Evolutionary conservation across 2,888 invertebrate species (phyloP), one percentile per base, ranked within the genome.

Genomic region (Sicus ferrugineus): DNA sequence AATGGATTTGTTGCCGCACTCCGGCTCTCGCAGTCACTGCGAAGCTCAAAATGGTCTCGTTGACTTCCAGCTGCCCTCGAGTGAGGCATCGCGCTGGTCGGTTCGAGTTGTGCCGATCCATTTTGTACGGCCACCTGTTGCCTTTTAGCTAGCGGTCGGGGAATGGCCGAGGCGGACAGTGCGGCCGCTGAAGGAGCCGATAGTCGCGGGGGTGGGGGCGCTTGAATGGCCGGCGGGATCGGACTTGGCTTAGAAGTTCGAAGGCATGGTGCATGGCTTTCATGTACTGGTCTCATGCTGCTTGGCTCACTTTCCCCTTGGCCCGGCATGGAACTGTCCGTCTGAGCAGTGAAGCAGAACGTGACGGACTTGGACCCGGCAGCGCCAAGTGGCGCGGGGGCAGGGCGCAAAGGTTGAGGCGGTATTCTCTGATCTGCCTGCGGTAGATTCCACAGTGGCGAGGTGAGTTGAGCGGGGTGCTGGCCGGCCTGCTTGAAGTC

Each of bases 371-470:
- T 82, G 56, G 74, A 73, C 0, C 28, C 48, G 26, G 73, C 65
- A 46, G 67, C 48, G 2, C 69, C 52, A 4, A 72, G n/a, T n/a
- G 82, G 85, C 26, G 83, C 83, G 16, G 90, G 89, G 14, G 90
- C 90, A 4, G 90, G 90, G 64, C 90, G 83, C 70, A 90, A 79
- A 0, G 91, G 91, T 76, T 90, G 91, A 3, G 91, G 91, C 4
- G 91, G 90, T 77, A 90, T 90, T 70, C 84, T 83, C 34, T 79
- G 77, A 70, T 85, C 83, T 30, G 77, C 77, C 71, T 80, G 79
- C 2, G 82, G 79, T 28, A 84, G 77, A 73, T 84, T 83, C 85
- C 86, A 86, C 61, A 85, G 70, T 1, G 86, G 85, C 9, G 83
- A 81, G 30, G 82, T 77, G 9, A 73, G 67, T 31, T 76, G 80